Conservation (phyloP, 2,888 invertebrate genomes). For the Drosophila borealis region DNA sequence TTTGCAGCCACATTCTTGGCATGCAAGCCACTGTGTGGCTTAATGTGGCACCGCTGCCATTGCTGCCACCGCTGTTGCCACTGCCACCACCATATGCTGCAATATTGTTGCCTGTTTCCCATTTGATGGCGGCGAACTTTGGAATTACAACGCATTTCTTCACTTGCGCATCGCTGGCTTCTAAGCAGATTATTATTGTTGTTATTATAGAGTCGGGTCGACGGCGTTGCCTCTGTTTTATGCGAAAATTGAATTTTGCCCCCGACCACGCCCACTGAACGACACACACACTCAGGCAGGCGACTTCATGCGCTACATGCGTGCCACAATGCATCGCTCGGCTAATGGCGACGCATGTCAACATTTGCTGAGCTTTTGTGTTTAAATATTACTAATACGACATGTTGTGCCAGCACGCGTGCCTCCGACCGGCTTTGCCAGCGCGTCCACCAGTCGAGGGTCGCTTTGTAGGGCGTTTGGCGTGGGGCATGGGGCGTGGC, state of each 20-base stretch:
- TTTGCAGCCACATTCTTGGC: slow-evolving; percentile 62
- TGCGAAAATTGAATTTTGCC: slow-evolving; percentile 71
- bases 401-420: slow-evolving; percentile 76
- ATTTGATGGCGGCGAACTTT: slow-evolving; percentile 70
- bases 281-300: not conserved
- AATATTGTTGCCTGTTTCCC: slow-evolving; percentile 62
- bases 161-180: slow-evolving; percentile 76
- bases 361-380: slow-evolving; percentile 79
- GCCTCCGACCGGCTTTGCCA: slow-evolving; percentile 47
- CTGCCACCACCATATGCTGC: slow-evolving; percentile 51
- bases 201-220: slow-evolving; percentile 49
- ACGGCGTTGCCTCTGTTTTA: slow-evolving; percentile 47
- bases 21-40: slow-evolving; percentile 57
- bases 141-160: slow-evolving; percentile 79
- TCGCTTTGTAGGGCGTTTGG: not conserved
- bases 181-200: slow-evolving; percentile 79
- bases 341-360: slow-evolving; percentile 79
- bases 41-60: slow-evolving; percentile 54
- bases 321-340: slow-evolving; percentile 74
- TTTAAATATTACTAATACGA: slow-evolving; percentile 81
- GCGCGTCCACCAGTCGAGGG: not conserved
- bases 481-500: not conserved
- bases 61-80: slow-evolving; percentile 4
- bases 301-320: slow-evolving; percentile 39
- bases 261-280: not conserved